Evolutionary conservation across 2,797 vertebrate species (phyloP).

Genomic region (Heliangelus exortis): DNA sequence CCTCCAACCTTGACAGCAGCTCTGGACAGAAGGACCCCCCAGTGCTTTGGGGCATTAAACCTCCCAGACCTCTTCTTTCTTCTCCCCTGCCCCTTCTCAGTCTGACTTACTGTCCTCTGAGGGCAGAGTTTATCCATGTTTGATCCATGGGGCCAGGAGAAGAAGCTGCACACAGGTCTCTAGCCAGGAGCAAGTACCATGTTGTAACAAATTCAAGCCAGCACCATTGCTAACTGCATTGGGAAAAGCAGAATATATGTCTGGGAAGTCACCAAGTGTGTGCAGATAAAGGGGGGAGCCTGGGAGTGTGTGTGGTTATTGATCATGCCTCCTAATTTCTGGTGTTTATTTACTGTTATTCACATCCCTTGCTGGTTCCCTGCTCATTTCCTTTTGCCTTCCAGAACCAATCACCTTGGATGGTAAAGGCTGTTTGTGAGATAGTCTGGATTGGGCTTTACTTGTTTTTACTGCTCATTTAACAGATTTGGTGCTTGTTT

Average conservation of each 20-base stretch:
- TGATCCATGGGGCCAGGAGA: not conserved
- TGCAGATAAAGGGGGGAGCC: not conserved
- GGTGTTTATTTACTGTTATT: not conserved
- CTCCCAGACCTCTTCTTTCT: not conserved
- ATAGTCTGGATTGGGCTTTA: not conserved
- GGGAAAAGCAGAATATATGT: not conserved
- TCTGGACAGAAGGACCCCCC: not conserved
- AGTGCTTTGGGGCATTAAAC: not conserved
- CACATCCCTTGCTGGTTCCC: not conserved
- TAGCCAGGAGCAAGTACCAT: not conserved
- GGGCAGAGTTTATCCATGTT: not conserved
- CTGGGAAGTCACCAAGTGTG: not conserved
- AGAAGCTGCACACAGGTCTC: not conserved
- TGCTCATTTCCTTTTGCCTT: not conserved
- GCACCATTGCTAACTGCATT: rapidly evolving
- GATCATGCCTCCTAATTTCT: rapidly evolving
- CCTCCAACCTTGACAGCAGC: slow-evolving; percentile 26
- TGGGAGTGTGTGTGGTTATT: not conserved
- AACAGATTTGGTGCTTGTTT: not conserved
- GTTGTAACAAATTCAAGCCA: not conserved
- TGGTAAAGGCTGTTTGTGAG: not conserved
- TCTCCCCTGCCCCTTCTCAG: not conserved
- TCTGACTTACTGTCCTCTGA: not conserved
- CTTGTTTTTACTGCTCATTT: not conserved
- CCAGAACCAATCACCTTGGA: not conserved